Evolutionary conservation across 2,797 vertebrate species (phyloP), one percentile per base, ranked within the genome.

Genomic region (Pseudocheirus occidentalis): DNA sequence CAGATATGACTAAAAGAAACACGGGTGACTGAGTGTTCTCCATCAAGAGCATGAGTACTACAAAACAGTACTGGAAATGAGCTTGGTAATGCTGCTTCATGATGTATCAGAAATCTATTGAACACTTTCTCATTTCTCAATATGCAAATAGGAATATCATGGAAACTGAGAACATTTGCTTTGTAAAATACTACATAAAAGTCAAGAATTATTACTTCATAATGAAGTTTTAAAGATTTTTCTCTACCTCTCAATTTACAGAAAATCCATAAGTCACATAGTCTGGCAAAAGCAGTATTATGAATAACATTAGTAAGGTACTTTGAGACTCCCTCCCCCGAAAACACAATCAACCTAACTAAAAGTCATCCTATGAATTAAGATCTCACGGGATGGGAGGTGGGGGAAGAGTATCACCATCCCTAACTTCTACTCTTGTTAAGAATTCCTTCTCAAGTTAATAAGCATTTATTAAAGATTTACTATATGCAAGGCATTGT

Each of bases 381-480:
- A 73, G 90, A 94, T n/a, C 31, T 27, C 14, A 9, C 55, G 50
- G 50, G 50, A 52, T 52, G 10, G 53, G 53, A 6, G 53, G 53
- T 5, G 5, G 53, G 11, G 10, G 13, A 31, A 1, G 0, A 29
- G 0, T 29, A 29, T 73, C 62, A 28, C 56, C 50, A 92, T 46
- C 12, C 53, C n/a, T 95, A 73, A 96, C 92, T 90, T 93, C 53
- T n/a, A 89, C 27, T 55, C 1, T 6, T 55, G 21, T 34, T 11
- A 93, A 96, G 96, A 96, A 66, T 90, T 94, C 56, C 12, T 62
- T 93, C 6, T 81, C 40, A 81, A 81, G 73, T 46, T 18, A 81
- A 81, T 7, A 81, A 81, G 21, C 21, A 40, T 73, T 73, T 73
- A 73, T 73, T 73, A 73, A 73, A 73, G 62, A 40, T 14, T 66